Evolutionary conservation across 2,113 vertebrate genomes (phyloP), one percentile per base, ranked within the genome.

Genomic region (Nothoprocta perdicaria): DNA sequence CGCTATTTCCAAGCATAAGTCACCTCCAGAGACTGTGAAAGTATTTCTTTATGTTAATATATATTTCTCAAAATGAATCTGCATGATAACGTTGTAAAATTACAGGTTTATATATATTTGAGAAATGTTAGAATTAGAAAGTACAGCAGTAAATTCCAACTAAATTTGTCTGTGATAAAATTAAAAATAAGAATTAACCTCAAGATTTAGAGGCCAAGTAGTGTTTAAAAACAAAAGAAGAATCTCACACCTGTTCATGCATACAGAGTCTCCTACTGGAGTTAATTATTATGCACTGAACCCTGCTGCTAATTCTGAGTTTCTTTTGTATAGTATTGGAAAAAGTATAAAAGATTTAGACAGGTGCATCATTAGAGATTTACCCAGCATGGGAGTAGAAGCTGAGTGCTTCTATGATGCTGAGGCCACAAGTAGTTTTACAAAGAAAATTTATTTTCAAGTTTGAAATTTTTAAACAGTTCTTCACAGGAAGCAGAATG

Each of bases 281-380:
- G 81, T 58, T 91, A 63, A 91, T 91, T 79, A 84, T 82, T 86
- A 77, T 69, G 31, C 46, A 57, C 14, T 52, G 57, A 84, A 10
- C 55, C 21, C 41, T 91, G 58, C 48, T 91, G 48, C 31, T 81
- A 76, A 29, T 65, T 90, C 77, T 29, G 71, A 92, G 60, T 84
- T 94, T 48, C 31, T 89, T 84, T 24, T 84, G 33, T 80, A 33
- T 3, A 1, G 0, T 0, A 55, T 69, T 76, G 35, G n/a, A 31
- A 45, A 55, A 89, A 79, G 5, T 45, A 26, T 9, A 29, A 9
- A 24, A 55, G 55, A 63, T 57, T 62, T 83, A 58, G 61, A 33
- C 43, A 68, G 35, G 26, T 62, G 48, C 5, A 3, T 15, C 75
- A 41, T 72, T 29, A 65, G 48, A 78, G n/a, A 55, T 60, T 85